These are phyloP conservation scores for Anastatus disparis DNA, from an alignment of 1,140 invertebrate genomes.

Conservation along the genomic window DNA sequence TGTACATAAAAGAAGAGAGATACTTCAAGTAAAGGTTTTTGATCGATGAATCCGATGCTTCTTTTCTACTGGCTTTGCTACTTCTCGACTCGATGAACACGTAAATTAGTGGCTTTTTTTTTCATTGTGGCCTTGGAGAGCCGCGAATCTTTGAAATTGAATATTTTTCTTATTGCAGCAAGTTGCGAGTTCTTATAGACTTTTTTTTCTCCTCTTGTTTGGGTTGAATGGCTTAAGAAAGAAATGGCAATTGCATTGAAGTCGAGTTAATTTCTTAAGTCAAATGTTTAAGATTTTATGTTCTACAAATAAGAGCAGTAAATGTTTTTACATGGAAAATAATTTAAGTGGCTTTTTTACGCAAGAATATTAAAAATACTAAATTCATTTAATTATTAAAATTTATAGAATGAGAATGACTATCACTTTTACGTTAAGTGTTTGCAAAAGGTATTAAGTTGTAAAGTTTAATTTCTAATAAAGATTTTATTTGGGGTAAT, in stretches of 20 bases:
- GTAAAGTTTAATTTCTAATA: too few species aligned
- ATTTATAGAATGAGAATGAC: too few species aligned
- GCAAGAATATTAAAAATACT: too few species aligned
- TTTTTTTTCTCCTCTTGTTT: background rate
- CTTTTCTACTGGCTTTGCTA: too few species aligned
- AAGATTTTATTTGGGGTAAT: too few species aligned
- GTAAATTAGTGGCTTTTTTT: conserved; percentile 29
- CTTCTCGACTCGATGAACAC: background rate
- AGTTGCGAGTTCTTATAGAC: background rate
- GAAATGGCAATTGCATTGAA: background rate
- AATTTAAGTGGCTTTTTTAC: too few species aligned
- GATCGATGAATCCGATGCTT: conserved; percentile 18
- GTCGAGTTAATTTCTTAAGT: conserved; percentile 6
- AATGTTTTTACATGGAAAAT: background rate
- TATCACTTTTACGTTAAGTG: too few species aligned
- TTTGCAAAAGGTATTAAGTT: too few species aligned
- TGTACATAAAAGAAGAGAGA: background rate
- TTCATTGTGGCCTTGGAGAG: background rate
- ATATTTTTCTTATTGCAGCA: conserved; percentile 8
- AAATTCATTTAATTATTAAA: too few species aligned
- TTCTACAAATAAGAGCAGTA: conserved; percentile 14
- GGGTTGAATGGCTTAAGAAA: background rate
- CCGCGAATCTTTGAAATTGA: conserved; percentile 20
- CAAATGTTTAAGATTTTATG: conserved; percentile 31
- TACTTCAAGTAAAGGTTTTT: conserved; percentile 6